phyloP scores from a whole-genome alignment of 2,113 vertebrate species.

The Rissa tridactyla region DNA sequence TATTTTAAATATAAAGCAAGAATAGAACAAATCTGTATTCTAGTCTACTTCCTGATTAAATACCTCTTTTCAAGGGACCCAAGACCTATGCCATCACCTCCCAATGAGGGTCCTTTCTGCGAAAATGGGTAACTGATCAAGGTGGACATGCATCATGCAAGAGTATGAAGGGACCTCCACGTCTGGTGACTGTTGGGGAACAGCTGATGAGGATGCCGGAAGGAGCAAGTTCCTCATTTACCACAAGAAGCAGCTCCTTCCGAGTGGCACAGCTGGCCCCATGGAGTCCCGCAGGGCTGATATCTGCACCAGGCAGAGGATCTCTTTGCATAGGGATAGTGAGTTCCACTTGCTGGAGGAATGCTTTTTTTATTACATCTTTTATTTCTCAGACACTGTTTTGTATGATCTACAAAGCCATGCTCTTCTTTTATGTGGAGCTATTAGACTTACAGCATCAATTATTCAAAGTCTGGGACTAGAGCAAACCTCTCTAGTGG shows the following conservation, averaged over 20 bases:
- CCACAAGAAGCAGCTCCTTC: background rate
- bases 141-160: accelerated
- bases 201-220: background rate
- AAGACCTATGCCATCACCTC: background rate
- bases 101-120: background rate
- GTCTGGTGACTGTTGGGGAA: background rate
- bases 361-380: background rate
- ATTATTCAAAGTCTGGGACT: constrained; percentile 1
- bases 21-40: background rate
- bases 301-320: background rate
- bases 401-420: background rate
- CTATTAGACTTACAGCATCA: background rate
- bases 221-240: background rate
- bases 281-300: background rate
- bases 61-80: background rate
- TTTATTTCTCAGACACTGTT: background rate
- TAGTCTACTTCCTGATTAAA: background rate
- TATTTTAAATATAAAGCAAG: background rate
- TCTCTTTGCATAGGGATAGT: background rate
- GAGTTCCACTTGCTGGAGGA: background rate
- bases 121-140: background rate
- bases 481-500: background rate
- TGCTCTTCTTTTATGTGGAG: background rate
- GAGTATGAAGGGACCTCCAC: background rate
- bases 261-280: background rate